Percentiles rank a stretch among this genome's conserved stretches.
Conservation (phyloP, 1,140 invertebrate species). For the Fopius arisanus region DNA sequence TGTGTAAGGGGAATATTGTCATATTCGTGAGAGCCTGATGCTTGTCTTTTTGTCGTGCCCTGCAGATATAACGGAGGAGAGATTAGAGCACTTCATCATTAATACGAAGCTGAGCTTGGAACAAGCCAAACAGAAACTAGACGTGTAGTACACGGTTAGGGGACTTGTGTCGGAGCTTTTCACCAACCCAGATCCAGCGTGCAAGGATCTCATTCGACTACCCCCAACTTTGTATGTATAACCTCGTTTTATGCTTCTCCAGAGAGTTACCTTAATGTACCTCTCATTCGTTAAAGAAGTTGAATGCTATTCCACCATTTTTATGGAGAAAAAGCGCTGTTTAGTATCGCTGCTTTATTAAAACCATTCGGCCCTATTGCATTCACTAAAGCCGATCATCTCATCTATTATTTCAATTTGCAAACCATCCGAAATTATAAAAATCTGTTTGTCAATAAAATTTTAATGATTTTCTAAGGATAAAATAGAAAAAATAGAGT, state of each 20-base stretch:
- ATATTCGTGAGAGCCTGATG: background rate
- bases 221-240: constrained; percentile 46
- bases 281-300: too few species aligned
- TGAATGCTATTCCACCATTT: too few species aligned
- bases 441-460: too few species aligned
- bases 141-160: constrained; percentile 63
- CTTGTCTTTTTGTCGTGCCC: constrained; percentile 24
- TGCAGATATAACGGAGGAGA: constrained; percentile 51
- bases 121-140: constrained; percentile 62
- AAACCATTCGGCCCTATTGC: too few species aligned
- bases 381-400: too few species aligned
- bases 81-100: constrained; percentile 60
- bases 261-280: constrained; percentile 31
- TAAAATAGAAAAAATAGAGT: too few species aligned
- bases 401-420: too few species aligned
- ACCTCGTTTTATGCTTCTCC: background rate
- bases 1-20: background rate
- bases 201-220: constrained; percentile 46
- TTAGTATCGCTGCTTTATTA: too few species aligned
- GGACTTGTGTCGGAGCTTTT: constrained; percentile 60
- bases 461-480: too few species aligned
- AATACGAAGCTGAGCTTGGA: constrained; percentile 62
- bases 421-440: too few species aligned
- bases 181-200: constrained; percentile 56
- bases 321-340: too few species aligned